A percentile compares a stretch with the other conserved stretches of the same genome.
These are phyloP conservation scores for Gavia stellata DNA, from an alignment of 2,113 vertebrate species.

Conservation along the genomic window DNA sequence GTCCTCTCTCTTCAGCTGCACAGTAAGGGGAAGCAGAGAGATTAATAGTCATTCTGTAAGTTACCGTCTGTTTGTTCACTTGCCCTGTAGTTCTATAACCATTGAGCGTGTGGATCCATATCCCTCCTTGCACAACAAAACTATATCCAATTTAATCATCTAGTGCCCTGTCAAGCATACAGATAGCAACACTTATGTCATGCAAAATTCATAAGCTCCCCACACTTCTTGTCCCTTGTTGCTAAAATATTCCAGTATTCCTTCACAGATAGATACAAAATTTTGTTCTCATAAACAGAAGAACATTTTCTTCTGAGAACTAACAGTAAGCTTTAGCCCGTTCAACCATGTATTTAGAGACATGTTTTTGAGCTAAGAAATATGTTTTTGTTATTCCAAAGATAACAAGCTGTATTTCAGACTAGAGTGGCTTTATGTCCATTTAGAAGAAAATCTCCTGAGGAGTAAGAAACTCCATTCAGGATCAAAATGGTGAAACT, in stretches of 20 bases:
- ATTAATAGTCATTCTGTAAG: not conserved
- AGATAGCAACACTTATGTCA: not conserved
- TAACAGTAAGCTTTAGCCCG: conserved; percentile 1
- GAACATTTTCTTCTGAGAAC: conserved; percentile 28
- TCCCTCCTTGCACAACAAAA: not conserved
- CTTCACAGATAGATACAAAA: conserved; percentile 17
- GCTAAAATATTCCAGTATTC: conserved; percentile 28
- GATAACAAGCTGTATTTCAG: conserved; percentile 56
- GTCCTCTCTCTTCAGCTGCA: not conserved
- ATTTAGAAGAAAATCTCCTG: conserved; percentile 61
- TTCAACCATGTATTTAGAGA: conserved; percentile 40
- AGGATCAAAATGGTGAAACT: conserved; percentile 58
- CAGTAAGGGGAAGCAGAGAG: not conserved
- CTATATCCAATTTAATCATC: conserved; percentile 21
- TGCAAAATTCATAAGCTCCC: conserved; percentile 50
- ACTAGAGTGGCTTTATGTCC: conserved; percentile 58
- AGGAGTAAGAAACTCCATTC: conserved; percentile 39
- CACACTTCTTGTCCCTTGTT: conserved; percentile 36
- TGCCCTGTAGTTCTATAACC: not conserved
- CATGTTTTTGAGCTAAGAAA: conserved; percentile 53
- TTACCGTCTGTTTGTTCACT: not conserved
- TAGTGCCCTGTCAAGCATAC: conserved; percentile 18
- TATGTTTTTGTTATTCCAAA: conserved; percentile 43
- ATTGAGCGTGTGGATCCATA: not conserved
- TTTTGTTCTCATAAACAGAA: conserved; percentile 25